These are phyloP conservation scores for Ctena decussata DNA, from an alignment of 2,888 invertebrate species.

Conservation along the genomic window DNA sequence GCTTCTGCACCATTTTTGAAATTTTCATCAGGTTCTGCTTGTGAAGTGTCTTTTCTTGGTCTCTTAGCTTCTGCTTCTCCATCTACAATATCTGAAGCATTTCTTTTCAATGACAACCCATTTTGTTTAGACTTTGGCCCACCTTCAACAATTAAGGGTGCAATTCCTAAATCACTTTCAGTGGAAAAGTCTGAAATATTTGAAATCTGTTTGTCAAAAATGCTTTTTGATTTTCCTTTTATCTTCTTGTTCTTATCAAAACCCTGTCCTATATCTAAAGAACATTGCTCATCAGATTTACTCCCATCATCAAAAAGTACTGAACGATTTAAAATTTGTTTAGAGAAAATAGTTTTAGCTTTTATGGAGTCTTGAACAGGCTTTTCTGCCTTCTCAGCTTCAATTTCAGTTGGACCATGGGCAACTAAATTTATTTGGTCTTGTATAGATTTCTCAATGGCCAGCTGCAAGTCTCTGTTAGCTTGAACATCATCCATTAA, in stretches of 20 bases:
- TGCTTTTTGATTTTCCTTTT: not conserved
- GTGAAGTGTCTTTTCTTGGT: not conserved
- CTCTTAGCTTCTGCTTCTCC: not conserved
- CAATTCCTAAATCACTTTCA: not conserved
- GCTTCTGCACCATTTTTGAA: not conserved
- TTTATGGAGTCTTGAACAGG: not conserved
- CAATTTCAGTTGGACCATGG: too few species aligned
- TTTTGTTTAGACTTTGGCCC: not conserved
- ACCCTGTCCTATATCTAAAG: not conserved
- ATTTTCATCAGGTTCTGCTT: not conserved
- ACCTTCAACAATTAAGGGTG: too few species aligned
- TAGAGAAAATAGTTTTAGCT: not conserved
- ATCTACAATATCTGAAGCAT: not conserved
- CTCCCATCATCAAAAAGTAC: not conserved
- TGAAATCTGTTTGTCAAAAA: not conserved
- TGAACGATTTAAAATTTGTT: not conserved
- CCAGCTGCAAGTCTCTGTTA: conserved; percentile 66
- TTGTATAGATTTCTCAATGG: conserved; percentile 65
- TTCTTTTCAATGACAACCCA: not conserved
- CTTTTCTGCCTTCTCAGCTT: not conserved
- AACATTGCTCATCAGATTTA: not conserved
- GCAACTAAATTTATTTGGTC: conserved; percentile 6
- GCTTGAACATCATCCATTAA: conserved; percentile 56
- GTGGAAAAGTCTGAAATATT: not conserved
- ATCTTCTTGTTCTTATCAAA: not conserved